Base-by-base conservation (phyloP, 2,113 vertebrate species). In the Malurus alboscapulatus region DNA sequence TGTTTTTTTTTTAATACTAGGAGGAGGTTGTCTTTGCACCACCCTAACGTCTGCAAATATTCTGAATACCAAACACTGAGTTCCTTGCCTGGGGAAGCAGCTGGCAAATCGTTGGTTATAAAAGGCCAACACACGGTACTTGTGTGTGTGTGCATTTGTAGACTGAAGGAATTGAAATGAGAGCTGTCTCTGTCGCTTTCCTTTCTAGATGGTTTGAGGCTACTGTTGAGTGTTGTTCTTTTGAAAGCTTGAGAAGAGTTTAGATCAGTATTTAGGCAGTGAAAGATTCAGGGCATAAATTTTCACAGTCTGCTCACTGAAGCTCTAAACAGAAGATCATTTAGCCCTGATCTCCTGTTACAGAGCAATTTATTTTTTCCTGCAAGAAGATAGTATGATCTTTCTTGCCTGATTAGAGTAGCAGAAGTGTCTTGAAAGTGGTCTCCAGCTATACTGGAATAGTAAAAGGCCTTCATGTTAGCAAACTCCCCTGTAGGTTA, bases 221-320 rank as follows among this genome's bases (percentile, higher is more conserved):
- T 91, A 14, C 86, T 84, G 91, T 25, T 61, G 86, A 75, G 44
- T 67, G 48, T 69, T 86, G n/a, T 40, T 93, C 21, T 69, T 78
- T 48, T 78, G 73, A 86, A 92, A 88, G 61, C 75, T 77, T n/a
- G 80, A 74, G 83, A 66, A 88, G 88, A 93, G 93, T 90, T 94
- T 71, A 68, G 73, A 78, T 93, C 73, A 75, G 86, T 74, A 22
- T 96, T 94, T 63, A 81, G 48, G 79, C 63, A 40, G 14, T 12
- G 59, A 77, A 57, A 47, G 79, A 89, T 93, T 93, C 85, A 73
- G 72, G 88, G 59, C 92, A 94, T 55, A 84, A 51, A 92, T 86
- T 90, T 84, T 16, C 1, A 13, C 54, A 65, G 54, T 73, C 71
- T 91, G 87, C 61, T 94, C 38, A 8, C n/a, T 92, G 86, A 86